Percentiles rank a stretch among this genome's conserved stretches.
These are phyloP conservation scores for Ceyx cyanopectus DNA, from an alignment of 2,113 vertebrate genomes.

Conservation along the genomic window DNA sequence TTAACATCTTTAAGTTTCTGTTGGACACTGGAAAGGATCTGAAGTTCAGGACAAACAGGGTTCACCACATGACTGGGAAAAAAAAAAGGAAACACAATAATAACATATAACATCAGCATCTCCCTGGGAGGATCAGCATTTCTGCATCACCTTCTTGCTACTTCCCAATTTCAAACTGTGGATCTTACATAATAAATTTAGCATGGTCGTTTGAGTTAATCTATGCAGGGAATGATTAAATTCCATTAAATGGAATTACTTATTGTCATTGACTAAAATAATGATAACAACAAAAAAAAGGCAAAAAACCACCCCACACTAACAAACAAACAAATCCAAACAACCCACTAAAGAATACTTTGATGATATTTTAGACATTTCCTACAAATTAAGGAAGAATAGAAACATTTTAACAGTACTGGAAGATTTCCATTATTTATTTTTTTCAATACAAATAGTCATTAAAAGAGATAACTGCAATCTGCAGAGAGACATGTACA, in stretches of 20 bases:
- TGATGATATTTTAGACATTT: background rate
- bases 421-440: background rate
- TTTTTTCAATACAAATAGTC: background rate
- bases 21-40: background rate
- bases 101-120: constrained; percentile 1
- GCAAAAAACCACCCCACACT: too few relatives aligned
- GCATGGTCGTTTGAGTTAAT: background rate
- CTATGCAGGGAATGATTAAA: background rate
- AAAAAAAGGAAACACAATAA: background rate
- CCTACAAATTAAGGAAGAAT: background rate
- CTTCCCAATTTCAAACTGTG: background rate
- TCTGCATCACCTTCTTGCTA: background rate
- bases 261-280: background rate
- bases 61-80: background rate
- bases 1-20: constrained; percentile 20
- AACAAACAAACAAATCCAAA: background rate
- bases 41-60: background rate
- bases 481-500: background rate
- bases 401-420: background rate
- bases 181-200: background rate
- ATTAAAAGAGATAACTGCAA: background rate
- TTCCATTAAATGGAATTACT: background rate
- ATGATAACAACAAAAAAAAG: background rate
- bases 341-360: background rate
- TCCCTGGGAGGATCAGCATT: background rate